Base-by-base conservation (phyloP, 1,140 invertebrate species). In the Idris sp. region DNA sequence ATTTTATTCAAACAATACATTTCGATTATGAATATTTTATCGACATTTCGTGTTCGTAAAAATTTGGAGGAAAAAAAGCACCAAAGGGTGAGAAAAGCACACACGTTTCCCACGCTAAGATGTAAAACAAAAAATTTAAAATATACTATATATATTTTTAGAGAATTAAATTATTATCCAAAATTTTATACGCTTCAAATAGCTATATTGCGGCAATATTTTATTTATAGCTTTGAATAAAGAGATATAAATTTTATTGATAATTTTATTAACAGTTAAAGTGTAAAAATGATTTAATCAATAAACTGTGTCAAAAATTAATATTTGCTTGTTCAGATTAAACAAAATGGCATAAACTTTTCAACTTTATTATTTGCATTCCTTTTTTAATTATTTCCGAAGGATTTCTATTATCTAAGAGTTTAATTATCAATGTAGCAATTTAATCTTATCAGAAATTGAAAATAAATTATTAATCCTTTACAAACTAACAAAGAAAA, bases 361-460 rank as follows among this genome's bases (percentile, higher is more conserved):
- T 13, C 6, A 6, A 10, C 4, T 53, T 65, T 65, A 65, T 43
- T 53, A 22, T 62, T 61, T 31, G 25, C 9, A 2, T 14, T 19
- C 19, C 11, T 2, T 25, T 36, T 49, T 49, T 35, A 10, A n/a
- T 16, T 16, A 5, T 9, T 15, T 26, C 1, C 22, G 8, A 31
- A 7, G 4, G 5, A 0, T 3, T 38, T 13, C 2, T 48, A 62
- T 62, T 62, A 51, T 19, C 19, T 11, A 40, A 61, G 49, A 2
- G 16, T 36, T 44, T 33, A 49, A 2, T 49, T 26, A 16, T 10
- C 25, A 1, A 46, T 15, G 13, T 1, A 8, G 4, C 26, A 26
- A 43, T 51, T 22, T 69, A 44, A 54, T 54, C 48, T 62, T 62
- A 62, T 71, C 56, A 18, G 31, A 41, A 9, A 31, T 7, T 14